Conservation (phyloP, 1,140 invertebrate genomes). For the Calliopsis andreniformis region DNA sequence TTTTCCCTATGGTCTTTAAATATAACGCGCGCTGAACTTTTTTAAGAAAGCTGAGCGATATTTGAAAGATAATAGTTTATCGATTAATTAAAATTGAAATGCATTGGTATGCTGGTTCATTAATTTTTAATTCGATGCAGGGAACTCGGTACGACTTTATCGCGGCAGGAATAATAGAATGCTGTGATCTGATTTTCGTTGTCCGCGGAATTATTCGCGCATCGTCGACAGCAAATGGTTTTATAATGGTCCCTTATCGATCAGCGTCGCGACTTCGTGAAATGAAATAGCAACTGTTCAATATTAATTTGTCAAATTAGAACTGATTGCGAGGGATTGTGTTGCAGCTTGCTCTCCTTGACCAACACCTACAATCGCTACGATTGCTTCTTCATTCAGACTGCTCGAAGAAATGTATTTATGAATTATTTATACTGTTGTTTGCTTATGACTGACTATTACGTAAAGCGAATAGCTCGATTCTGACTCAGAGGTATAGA, state of each 20-base stretch:
- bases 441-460: too few species aligned
- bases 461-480: too few species aligned
- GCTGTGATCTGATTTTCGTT: constrained; percentile 26
- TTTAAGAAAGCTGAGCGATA: too few species aligned
- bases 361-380: too few species aligned
- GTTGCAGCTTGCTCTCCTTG: neutral
- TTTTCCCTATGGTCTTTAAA: too few species aligned
- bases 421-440: neutral
- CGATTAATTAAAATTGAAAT: too few species aligned
- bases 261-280: neutral
- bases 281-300: neutral
- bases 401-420: neutral
- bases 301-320: neutral
- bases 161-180: constrained; percentile 5
- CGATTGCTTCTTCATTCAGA: neutral
- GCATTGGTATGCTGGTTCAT: neutral
- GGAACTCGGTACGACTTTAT: neutral
- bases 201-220: constrained; percentile 9
- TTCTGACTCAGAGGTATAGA: too few species aligned
- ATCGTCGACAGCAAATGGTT: constrained; percentile 2
- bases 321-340: neutral
- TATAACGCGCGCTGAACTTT: too few species aligned
- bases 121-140: neutral
- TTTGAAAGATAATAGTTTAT: too few species aligned
- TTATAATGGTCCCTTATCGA: constrained; percentile 9